A percentile compares a stretch with the other conserved stretches of the same genome.
Evolutionary conservation across 2,888 invertebrate species (phyloP).

Genomic region (Cataglyphis rosenhaueri): DNA sequence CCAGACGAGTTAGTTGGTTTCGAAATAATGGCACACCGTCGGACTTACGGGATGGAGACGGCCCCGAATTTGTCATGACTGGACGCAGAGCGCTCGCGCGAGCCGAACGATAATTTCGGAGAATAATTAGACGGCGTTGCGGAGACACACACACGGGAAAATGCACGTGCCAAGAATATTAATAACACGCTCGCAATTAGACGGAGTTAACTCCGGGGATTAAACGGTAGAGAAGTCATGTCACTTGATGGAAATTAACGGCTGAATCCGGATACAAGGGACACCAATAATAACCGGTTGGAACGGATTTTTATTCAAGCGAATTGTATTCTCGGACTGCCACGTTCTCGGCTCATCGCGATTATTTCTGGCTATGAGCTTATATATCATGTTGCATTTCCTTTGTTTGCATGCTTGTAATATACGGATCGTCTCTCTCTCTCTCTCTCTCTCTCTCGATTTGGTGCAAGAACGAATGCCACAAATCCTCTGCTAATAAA

Average conservation of each 20-base stretch:
- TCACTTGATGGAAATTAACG: slow-evolving; percentile 51
- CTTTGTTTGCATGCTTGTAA: slow-evolving; percentile 34
- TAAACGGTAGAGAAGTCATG: slow-evolving; percentile 64
- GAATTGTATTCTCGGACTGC: slow-evolving; percentile 40
- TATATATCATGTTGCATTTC: slow-evolving; percentile 13
- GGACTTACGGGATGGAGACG: slow-evolving; percentile 56
- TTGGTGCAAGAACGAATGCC: slow-evolving; percentile 18
- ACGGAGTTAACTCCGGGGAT: slow-evolving; percentile 59
- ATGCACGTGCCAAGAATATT: slow-evolving; percentile 67
- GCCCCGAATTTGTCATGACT: slow-evolving; percentile 62
- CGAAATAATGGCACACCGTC: slow-evolving; percentile 71
- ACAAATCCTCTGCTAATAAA: slow-evolving; percentile 19
- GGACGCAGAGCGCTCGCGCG: slow-evolving; percentile 34
- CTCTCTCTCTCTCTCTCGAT: neutral
- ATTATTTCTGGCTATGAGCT: slow-evolving; percentile 41
- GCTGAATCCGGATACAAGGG: slow-evolving; percentile 39
- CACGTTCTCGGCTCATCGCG: slow-evolving; percentile 30
- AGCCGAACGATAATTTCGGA: slow-evolving; percentile 65
- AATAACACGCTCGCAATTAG: slow-evolving; percentile 63
- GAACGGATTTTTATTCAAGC: slow-evolving; percentile 30
- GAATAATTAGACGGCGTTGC: slow-evolving; percentile 63
- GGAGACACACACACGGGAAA: neutral
- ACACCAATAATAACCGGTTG: slow-evolving; percentile 46
- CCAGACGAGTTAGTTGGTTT: slow-evolving; percentile 73
- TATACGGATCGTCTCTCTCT: neutral